These are phyloP conservation scores for Itoplectis maculator DNA, from an alignment of 2,888 invertebrate genomes.

Conservation along the genomic window DNA sequence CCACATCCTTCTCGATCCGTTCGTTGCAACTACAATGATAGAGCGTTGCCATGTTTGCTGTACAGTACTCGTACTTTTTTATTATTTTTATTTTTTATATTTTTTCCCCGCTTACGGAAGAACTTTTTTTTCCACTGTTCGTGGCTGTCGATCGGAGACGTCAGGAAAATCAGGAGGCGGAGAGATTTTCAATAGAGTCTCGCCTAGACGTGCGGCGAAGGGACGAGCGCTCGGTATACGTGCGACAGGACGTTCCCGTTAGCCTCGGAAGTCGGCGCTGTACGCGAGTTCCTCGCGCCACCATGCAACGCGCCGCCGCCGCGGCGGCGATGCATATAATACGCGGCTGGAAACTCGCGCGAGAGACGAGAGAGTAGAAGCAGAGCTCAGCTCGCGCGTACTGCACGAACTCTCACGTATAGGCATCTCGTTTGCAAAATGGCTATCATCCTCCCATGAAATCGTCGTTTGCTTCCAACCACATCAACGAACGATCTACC, in stretches of 20 bases:
- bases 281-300: conserved; percentile 33
- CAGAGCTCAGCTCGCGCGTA: conserved; percentile 26
- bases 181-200: conserved; percentile 31
- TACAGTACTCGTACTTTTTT: neutral
- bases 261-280: conserved; percentile 26
- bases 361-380: conserved; percentile 24
- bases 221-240: conserved; percentile 42
- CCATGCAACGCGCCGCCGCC: conserved; percentile 7
- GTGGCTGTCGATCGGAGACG: neutral
- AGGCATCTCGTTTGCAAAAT: conserved; percentile 68
- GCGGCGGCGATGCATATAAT: conserved; percentile 25
- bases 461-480: conserved; percentile 64
- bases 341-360: neutral
- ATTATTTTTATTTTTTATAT: neutral
- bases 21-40: neutral
- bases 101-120: neutral
- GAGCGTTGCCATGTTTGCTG: neutral
- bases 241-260: conserved; percentile 52
- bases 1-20: no score
- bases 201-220: conserved; percentile 18
- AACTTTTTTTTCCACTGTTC: neutral
- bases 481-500: conserved; percentile 54
- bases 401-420: conserved; percentile 45
- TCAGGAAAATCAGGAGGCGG: neutral
- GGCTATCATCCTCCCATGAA: conserved; percentile 68